These are phyloP conservation scores for Corythoichthys intestinalis DNA, from an alignment of 2,113 vertebrate genomes.

Conservation along the genomic window DNA sequence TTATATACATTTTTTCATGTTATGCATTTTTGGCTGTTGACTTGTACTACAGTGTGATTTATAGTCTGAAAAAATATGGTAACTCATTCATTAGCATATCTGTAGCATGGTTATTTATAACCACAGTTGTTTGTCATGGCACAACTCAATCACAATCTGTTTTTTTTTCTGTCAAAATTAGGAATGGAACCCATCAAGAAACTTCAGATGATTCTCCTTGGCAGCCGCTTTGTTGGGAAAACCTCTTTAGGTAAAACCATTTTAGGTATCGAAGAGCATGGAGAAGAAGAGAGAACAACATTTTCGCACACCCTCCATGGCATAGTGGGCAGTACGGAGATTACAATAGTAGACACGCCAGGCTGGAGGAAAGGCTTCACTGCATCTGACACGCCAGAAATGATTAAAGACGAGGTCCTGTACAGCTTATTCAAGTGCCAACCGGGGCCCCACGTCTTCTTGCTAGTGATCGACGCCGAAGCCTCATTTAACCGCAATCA, in stretches of 20 bases:
- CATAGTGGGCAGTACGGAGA: conserved; percentile 21
- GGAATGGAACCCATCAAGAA: conserved; percentile 3
- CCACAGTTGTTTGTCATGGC: no score
- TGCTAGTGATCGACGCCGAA: conserved; percentile 47
- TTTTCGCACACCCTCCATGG: neutral
- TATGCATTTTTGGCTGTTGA: no score
- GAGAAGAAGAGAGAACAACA: conserved; percentile 17
- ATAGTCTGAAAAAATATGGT: neutral
- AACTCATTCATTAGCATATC: neutral
- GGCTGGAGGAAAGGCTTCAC: conserved; percentile 52
- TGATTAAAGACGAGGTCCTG: conserved; percentile 38
- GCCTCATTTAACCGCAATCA: conserved; percentile 32
- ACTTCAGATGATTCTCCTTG: conserved; percentile 45
- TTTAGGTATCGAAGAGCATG: conserved; percentile 25
- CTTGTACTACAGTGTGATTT: no score
- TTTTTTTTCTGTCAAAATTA: conserved; percentile 15
- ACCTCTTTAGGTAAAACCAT: conserved; percentile 39
- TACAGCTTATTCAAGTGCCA: conserved; percentile 37
- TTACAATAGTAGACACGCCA: conserved; percentile 48
- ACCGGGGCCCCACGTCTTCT: conserved; percentile 51
- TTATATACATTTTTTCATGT: no score
- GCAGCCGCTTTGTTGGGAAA: conserved; percentile 39
- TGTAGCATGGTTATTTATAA: neutral
- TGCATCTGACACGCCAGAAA: conserved; percentile 27
- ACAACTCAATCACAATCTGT: neutral